These are phyloP conservation scores for Diachasmimorpha longicaudata DNA, from an alignment of 1,140 invertebrate genomes.

Conservation along the genomic window DNA sequence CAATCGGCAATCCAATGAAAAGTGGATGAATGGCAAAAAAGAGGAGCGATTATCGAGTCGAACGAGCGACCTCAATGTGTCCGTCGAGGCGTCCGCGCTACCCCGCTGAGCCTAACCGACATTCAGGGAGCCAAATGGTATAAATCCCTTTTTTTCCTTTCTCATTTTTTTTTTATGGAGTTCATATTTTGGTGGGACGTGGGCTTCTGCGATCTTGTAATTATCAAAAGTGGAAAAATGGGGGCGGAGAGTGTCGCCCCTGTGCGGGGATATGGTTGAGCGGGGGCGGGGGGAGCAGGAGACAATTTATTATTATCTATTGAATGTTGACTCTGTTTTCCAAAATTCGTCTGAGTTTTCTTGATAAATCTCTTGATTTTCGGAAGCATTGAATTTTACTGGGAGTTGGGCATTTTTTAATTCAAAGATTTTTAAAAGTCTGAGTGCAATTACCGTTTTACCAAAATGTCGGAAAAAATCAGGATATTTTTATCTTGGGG, in stretches of 20 bases:
- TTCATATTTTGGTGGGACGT: conserved; percentile 27
- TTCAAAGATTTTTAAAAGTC: no score
- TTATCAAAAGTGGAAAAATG: no score
- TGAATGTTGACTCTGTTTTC: no score
- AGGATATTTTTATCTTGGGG: not conserved
- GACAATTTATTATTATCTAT: no score
- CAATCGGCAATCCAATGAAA: conserved; percentile 65
- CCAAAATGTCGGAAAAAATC: not conserved
- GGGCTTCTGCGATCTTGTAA: no score
- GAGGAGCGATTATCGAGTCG: conserved; percentile 62
- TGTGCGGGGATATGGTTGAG: no score
- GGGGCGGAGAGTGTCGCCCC: no score
- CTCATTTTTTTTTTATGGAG: conserved; percentile 6
- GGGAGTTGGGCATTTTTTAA: no score
- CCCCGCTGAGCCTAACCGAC: conserved; percentile 60
- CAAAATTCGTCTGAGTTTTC: no score
- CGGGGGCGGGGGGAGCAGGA: no score
- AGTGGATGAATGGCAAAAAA: conserved; percentile 58
- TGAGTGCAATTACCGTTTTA: not conserved
- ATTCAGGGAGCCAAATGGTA: conserved; percentile 56
- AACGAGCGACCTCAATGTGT: conserved; percentile 62
- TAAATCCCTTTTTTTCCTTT: conserved; percentile 36
- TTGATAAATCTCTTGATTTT: no score
- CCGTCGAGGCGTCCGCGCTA: conserved; percentile 62
- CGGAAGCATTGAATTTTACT: no score